Percentiles rank a stretch among this genome's conserved stretches.
These are phyloP conservation scores for Hydroisotoma schaefferi DNA, from an alignment of 2,888 invertebrate genomes.

Conservation along the genomic window DNA sequence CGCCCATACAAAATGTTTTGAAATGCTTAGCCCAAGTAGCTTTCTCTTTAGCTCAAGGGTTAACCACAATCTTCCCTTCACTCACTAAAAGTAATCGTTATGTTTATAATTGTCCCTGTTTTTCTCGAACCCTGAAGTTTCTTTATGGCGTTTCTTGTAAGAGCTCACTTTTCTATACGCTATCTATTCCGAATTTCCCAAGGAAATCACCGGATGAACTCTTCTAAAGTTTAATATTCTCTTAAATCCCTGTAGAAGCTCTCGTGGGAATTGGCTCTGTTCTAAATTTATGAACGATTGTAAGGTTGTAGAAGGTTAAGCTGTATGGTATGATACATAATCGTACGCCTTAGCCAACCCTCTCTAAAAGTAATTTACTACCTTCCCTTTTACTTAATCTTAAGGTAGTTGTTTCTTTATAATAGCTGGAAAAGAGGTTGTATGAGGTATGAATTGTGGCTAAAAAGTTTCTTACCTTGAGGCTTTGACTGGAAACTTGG, in stretches of 20 bases:
- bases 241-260: conserved; percentile 13
- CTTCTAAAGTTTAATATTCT: conserved; percentile 16
- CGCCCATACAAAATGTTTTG: neutral
- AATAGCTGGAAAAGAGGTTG: neutral
- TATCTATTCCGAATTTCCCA: no score
- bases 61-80: no score
- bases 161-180: no score
- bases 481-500: no score
- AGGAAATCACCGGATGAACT: no score
- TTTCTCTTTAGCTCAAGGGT: no score
- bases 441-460: neutral
- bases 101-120: neutral
- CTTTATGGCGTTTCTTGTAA: neutral
- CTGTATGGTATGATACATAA: neutral
- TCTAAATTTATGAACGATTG: neutral
- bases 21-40: no score
- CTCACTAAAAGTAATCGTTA: no score
- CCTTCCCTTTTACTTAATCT: no score
- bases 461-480: neutral
- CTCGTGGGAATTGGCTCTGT: neutral
- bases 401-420: no score
- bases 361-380: no score
- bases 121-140: neutral
- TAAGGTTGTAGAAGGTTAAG: neutral
- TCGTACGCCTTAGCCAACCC: no score